Evolutionary conservation across 2,888 invertebrate species (phyloP), one percentile per base, ranked within the genome.

Genomic region (Cybosia mesomella): DNA sequence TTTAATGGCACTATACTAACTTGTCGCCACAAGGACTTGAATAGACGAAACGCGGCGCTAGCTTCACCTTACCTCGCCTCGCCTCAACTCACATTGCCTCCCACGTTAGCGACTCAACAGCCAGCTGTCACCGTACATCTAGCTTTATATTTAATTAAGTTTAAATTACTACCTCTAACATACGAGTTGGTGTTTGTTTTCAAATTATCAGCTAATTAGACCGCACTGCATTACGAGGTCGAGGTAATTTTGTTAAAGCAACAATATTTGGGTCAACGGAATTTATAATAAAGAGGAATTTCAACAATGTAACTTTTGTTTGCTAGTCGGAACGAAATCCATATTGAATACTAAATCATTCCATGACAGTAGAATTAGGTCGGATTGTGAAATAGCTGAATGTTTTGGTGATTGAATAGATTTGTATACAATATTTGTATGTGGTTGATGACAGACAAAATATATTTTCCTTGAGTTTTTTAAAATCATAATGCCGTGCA

Each of bases 1-100:
- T 86, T 88, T 91, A 92, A 92, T 91, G 89, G 89, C 89, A 88
- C 91, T 89, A 91, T 91, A 89, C 90, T 88, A 90, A 91, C 89
- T 91, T 90, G 90, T 89, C 87, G 85, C 91, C 91, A 82, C 90
- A 91, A 89, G 89, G 88, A 86, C 85, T 87, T 84, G 84, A 84
- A 79, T 83, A 84, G 84, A 83, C 84, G 81, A 79, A 80, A 81
- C 83, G 84, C 77, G 81, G 68, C 73, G 77, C 71, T 65, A 73
- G 62, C 69, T 65, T 62, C 68, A 72, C 75, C 68, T 72, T 73
- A 58, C 65, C 43, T 61, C 39, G 7, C 63, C 57, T 49, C 64
- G 28, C 28, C 34, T 34, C 58, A 32, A 3, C n/a, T 32, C 24
- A 54, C 54, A 22, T 13, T 68, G n/a, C 65, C 66, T 70, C 66